Evolutionary conservation across 2,888 invertebrate species (phyloP).

Genomic region (Cheilosia grossa): DNA sequence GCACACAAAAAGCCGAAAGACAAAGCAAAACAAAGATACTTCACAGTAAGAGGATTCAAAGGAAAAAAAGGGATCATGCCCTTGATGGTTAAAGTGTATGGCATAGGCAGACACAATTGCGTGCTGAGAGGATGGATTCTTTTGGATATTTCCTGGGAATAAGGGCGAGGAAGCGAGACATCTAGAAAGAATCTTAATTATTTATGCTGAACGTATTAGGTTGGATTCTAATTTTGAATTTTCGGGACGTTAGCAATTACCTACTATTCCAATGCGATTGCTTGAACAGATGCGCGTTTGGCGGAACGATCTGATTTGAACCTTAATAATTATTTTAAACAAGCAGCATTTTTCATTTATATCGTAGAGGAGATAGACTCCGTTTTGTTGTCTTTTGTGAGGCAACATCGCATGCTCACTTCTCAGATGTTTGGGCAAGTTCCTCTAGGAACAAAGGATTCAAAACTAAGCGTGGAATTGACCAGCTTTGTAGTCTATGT

Average conservation of each 20-base stretch:
- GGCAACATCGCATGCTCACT: too few relatives aligned
- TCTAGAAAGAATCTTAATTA: constrained; percentile 20
- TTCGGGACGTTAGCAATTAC: not conserved
- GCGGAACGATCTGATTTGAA: not conserved
- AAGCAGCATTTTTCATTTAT: too few relatives aligned
- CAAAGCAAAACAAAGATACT: constrained; percentile 26
- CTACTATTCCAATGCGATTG: not conserved
- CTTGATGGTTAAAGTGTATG: constrained; percentile 29
- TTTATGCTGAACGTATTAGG: constrained; percentile 26
- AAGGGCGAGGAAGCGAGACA: not conserved
- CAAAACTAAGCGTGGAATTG: too few relatives aligned
- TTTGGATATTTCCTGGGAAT: constrained; percentile 30
- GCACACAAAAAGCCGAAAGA: constrained; percentile 8
- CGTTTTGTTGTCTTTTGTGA: too few relatives aligned
- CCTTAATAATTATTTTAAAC: too few relatives aligned
- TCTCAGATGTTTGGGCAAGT: too few relatives aligned
- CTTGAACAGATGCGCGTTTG: not conserved
- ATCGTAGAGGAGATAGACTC: too few relatives aligned
- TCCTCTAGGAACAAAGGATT: too few relatives aligned
- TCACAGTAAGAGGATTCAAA: constrained; percentile 28
- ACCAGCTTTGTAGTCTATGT: too few relatives aligned
- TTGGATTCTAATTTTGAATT: not conserved
- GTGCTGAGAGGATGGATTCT: constrained; percentile 42
- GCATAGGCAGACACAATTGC: constrained; percentile 9
- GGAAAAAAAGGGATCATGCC: constrained; percentile 25